Percentiles rank a stretch among this genome's conserved stretches.
Evolutionary conservation across 2,888 invertebrate genomes (phyloP).

Genomic region (Oxyteleia sp.): DNA sequence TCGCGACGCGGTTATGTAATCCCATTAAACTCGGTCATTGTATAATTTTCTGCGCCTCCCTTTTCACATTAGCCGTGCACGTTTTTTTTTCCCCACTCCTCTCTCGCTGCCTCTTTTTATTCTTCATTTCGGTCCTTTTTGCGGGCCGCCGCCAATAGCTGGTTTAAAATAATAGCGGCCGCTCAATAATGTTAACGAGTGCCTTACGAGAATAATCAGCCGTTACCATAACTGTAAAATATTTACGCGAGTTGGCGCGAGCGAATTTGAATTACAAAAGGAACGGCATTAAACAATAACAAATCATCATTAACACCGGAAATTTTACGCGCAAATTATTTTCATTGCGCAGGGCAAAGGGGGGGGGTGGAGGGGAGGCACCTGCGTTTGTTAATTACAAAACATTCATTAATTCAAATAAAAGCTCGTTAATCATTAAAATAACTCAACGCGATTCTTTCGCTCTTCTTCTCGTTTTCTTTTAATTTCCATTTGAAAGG

Average conservation of each 20-base stretch:
- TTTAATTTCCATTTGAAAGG: constrained; percentile 56
- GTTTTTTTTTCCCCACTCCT: constrained; percentile 3
- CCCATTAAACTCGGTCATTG: constrained; percentile 71
- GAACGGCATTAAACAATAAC: neutral
- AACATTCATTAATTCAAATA: constrained; percentile 39
- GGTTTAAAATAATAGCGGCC: constrained; percentile 53
- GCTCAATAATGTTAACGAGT: constrained; percentile 35
- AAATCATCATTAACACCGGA: constrained; percentile 4
- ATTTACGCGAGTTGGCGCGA: constrained; percentile 4
- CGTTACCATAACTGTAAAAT: constrained; percentile 22
- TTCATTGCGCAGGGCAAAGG: too few species aligned
- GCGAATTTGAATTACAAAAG: constrained; percentile 3
- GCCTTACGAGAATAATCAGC: constrained; percentile 23
- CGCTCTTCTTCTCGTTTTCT: constrained; percentile 22
- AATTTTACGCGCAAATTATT: constrained; percentile 3
- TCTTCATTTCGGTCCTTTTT: constrained; percentile 31
- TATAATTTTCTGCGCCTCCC: constrained; percentile 64
- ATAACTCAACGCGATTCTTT: constrained; percentile 20
- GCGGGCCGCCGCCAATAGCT: constrained; percentile 58
- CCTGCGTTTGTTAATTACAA: constrained; percentile 17
- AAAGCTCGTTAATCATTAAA: constrained; percentile 45
- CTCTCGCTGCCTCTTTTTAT: constrained; percentile 1
- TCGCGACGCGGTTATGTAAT: constrained; percentile 64
- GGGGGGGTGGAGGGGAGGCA: too few species aligned
- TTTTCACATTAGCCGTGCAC: constrained; percentile 55